These are phyloP conservation scores for Campoplex nolae DNA, from an alignment of 2,888 invertebrate species.

Conservation along the genomic window DNA sequence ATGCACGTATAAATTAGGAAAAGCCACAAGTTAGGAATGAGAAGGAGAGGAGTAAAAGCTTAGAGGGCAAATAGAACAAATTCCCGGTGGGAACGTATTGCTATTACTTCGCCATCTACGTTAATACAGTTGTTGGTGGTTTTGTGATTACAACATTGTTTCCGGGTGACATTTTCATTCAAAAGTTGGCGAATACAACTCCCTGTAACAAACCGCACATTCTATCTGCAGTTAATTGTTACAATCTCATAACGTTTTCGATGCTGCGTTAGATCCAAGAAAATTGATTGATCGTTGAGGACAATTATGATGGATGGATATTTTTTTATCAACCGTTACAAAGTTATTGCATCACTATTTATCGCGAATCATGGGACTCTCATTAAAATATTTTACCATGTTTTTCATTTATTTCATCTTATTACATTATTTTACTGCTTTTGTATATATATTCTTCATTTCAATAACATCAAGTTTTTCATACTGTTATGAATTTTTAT, in stretches of 20 bases:
- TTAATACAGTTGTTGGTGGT: constrained; percentile 47
- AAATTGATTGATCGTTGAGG: constrained; percentile 29
- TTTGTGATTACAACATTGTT: constrained; percentile 46
- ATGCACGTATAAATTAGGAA: not conserved
- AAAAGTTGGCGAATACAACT: constrained; percentile 12
- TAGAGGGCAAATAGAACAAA: constrained; percentile 9
- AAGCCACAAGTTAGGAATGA: constrained; percentile 37
- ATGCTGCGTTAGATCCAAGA: constrained; percentile 24
- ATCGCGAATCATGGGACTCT: no score
- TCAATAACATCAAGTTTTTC: no score
- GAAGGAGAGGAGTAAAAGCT: constrained; percentile 5
- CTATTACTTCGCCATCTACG: constrained; percentile 27
- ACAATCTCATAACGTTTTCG: constrained; percentile 45
- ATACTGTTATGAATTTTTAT: no score
- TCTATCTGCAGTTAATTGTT: constrained; percentile 40
- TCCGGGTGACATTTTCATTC: constrained; percentile 33
- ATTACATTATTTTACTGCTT: not conserved
- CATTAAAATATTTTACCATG: not conserved
- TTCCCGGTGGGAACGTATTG: constrained; percentile 15
- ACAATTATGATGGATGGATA: not conserved
- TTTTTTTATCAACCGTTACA: not conserved
- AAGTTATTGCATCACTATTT: not conserved
- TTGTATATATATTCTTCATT: no score
- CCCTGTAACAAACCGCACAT: constrained; percentile 4
- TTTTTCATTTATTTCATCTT: not conserved